These are phyloP conservation scores for Parnassius glacialis DNA, from an alignment of 2,888 invertebrate species.

Conservation along the genomic window DNA sequence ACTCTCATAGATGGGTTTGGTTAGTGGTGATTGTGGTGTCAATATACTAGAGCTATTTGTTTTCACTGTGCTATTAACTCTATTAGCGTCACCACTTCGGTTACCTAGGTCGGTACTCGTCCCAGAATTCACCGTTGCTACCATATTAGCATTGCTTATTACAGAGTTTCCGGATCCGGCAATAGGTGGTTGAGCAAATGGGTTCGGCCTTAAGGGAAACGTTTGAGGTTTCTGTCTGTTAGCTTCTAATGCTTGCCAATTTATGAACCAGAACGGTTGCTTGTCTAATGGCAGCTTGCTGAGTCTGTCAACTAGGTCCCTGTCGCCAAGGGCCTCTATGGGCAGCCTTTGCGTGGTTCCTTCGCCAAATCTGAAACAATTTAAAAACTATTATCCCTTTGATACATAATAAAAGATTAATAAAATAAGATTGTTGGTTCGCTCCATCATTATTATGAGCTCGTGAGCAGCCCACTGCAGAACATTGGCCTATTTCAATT, in stretches of 20 bases:
- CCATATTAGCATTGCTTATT: background rate
- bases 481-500: too few species aligned
- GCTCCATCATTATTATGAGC: too few species aligned
- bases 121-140: background rate
- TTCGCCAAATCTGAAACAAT: constrained; percentile 45
- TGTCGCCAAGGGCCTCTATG: constrained; percentile 84
- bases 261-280: constrained; percentile 86
- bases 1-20: background rate
- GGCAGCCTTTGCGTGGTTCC: constrained; percentile 73
- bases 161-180: background rate
- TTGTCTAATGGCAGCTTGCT: constrained; percentile 81
- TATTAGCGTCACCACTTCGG: constrained; percentile 12
- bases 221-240: constrained; percentile 61
- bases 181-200: constrained; percentile 37
- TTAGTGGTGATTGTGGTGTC: background rate
- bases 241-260: constrained; percentile 83
- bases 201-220: constrained; percentile 44
- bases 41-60: background rate
- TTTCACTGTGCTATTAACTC: background rate
- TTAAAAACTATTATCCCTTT: too few species aligned
- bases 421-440: too few species aligned
- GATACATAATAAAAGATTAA: too few species aligned
- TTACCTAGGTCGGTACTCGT: constrained; percentile 5
- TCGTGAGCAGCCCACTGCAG: too few species aligned
- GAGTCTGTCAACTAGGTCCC: constrained; percentile 77